Conservation (phyloP, 2,113 vertebrate species). For the Pica pica region DNA sequence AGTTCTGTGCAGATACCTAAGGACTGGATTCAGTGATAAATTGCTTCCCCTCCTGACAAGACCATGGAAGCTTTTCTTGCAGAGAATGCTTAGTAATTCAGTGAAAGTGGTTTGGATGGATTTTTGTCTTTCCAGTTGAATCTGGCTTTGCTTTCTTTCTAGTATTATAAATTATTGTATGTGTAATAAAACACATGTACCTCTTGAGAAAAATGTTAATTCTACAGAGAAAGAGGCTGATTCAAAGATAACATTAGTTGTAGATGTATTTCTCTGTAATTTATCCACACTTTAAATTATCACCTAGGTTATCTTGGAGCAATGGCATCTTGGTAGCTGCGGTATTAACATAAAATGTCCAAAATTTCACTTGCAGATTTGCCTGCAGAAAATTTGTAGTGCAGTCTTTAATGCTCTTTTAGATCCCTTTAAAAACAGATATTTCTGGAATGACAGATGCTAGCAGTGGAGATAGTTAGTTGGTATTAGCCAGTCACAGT, state of each 20-base stretch:
- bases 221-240: background rate
- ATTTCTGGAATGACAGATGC: background rate
- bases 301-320: background rate
- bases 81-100: background rate
- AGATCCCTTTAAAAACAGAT: background rate
- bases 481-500: background rate
- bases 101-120: background rate
- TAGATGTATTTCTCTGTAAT: background rate
- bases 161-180: background rate
- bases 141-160: background rate
- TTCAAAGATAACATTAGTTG: background rate
- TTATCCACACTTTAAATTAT: background rate
- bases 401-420: background rate
- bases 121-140: slow-evolving; percentile 10
- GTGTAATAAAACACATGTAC: background rate
- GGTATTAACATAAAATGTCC: background rate
- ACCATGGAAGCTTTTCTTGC: background rate
- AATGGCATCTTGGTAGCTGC: background rate
- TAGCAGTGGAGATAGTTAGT: background rate
- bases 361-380: background rate
- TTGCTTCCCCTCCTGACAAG: background rate
- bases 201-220: background rate
- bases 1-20: background rate
- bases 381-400: background rate
- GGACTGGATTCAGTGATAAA: background rate